A percentile compares a stretch with the other conserved stretches of the same genome.
Conservation (phyloP, 1,140 invertebrate genomes). For the Cyrtorhinus lividipennis region DNA sequence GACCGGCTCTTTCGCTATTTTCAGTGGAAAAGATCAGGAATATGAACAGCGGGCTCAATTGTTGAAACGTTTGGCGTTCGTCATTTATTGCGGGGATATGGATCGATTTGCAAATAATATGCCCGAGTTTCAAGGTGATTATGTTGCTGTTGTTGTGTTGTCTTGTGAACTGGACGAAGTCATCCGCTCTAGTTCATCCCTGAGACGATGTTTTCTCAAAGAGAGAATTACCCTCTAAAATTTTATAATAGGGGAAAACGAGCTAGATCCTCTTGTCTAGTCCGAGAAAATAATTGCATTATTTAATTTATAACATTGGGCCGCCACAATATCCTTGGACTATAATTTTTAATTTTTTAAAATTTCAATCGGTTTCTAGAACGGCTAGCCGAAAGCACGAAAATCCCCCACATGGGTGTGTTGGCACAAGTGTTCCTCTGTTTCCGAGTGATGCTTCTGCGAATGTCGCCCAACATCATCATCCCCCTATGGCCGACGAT, state of each 20-base stretch:
- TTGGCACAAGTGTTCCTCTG: constrained; percentile 83
- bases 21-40: constrained; percentile 74
- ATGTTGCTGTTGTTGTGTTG: not conserved
- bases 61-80: constrained; percentile 76
- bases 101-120: constrained; percentile 88
- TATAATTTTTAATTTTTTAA: not conserved
- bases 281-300: too few species aligned
- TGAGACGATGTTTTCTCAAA: too few species aligned
- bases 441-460: constrained; percentile 72
- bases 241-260: too few species aligned
- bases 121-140: constrained; percentile 81
- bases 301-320: too few species aligned
- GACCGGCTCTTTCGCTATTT: constrained; percentile 58
- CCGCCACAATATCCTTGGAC: not conserved
- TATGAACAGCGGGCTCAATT: constrained; percentile 75
- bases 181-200: too few species aligned
- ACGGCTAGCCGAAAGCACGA: constrained; percentile 69
- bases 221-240: too few species aligned
- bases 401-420: constrained; percentile 63
- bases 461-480: constrained; percentile 74
- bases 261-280: too few species aligned
- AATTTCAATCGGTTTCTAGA: constrained; percentile 39
- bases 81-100: constrained; percentile 78
- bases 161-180: too few species aligned
- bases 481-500: constrained; percentile 89